A percentile compares a stretch with the other conserved stretches of the same genome.
Evolutionary conservation across 2,113 vertebrate species (phyloP).

Genomic region (Salvelinus fontinalis): DNA sequence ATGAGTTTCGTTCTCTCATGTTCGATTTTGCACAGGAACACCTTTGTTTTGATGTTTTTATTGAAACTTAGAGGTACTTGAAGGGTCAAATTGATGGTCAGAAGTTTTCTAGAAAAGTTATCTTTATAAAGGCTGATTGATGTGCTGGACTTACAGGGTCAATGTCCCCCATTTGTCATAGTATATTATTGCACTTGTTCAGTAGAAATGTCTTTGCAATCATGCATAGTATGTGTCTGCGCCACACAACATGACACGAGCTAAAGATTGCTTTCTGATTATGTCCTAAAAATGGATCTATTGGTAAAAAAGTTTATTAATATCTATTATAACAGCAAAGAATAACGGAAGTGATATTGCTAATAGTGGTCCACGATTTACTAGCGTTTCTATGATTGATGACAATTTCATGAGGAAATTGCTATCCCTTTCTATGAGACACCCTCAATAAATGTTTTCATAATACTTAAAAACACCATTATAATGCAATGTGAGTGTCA

Average conservation of each 20-base stretch:
- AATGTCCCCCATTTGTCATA: conserved; percentile 88
- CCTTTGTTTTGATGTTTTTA: conserved; percentile 93
- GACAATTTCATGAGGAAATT: no score
- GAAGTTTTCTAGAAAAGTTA: conserved; percentile 82
- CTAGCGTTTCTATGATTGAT: neutral
- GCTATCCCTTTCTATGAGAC: no score
- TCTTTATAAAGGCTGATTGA: conserved; percentile 87
- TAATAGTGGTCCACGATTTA: neutral
- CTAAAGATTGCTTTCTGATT: conserved; percentile 31
- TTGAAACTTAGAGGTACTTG: conserved; percentile 83
- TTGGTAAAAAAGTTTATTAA: neutral
- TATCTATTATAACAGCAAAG: neutral
- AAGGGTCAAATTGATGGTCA: conserved; percentile 79
- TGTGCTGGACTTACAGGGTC: conserved; percentile 98
- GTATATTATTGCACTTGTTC: conserved; percentile 84
- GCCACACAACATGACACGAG: conserved; percentile 44
- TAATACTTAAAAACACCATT: no score
- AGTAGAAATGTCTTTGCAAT: conserved; percentile 61
- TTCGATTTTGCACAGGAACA: conserved; percentile 71
- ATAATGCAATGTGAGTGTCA: no score
- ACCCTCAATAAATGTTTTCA: no score
- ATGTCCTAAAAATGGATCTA: conserved; percentile 33
- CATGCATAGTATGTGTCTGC: conserved; percentile 46
- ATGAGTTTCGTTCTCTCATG: conserved; percentile 69
- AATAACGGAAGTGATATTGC: neutral